Evolutionary conservation across 2,797 vertebrate species (phyloP).

Genomic region (Argyrosomus regius): DNA sequence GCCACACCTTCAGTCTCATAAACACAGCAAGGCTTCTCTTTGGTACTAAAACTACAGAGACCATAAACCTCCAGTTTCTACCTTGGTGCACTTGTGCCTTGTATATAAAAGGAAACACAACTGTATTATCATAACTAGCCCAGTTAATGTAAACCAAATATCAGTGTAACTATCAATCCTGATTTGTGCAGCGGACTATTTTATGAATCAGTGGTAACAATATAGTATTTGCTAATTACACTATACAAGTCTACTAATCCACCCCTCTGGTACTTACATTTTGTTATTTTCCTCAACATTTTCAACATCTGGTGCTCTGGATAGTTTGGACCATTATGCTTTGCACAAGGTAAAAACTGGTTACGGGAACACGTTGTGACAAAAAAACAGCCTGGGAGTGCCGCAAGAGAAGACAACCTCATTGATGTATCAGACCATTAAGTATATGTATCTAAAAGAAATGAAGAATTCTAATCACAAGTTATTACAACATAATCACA

Average conservation of each 20-base stretch:
- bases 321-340: too few species aligned
- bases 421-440: background rate
- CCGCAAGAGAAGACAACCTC: background rate
- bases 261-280: background rate
- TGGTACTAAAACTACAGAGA: background rate
- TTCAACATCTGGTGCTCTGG: too few species aligned
- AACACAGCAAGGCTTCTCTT: too few species aligned
- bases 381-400: background rate
- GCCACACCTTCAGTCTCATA: too few species aligned
- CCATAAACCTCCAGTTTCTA: too few species aligned
- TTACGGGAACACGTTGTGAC: background rate
- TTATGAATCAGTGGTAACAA: background rate
- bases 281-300: too few species aligned
- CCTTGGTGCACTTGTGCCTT: too few species aligned
- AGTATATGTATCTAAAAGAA: background rate
- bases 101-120: background rate
- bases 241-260: background rate
- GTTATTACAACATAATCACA: too few species aligned
- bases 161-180: background rate
- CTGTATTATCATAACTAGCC: background rate
- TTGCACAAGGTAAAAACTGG: background rate
- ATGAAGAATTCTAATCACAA: too few species aligned
- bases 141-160: background rate
- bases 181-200: background rate
- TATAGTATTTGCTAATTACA: background rate